A percentile compares a stretch with the other conserved stretches of the same genome.
These are phyloP conservation scores for Pagetopsis macropterus DNA, from an alignment of 2,797 vertebrate species.

Conservation along the genomic window DNA sequence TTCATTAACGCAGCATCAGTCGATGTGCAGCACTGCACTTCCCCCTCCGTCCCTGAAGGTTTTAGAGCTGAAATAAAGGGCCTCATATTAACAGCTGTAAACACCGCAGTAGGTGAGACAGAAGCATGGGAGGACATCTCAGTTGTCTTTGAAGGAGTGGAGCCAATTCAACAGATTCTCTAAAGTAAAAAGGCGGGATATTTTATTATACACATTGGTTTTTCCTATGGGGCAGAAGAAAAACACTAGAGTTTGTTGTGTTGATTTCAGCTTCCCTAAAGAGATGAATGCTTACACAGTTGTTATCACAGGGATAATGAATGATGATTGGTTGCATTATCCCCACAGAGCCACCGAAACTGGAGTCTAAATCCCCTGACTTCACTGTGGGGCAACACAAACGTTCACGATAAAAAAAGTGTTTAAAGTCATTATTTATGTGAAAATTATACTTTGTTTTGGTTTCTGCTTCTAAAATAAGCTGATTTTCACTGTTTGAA, in stretches of 20 bases:
- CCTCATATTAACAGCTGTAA: slow-evolving; percentile 24
- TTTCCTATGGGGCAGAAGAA: slow-evolving; percentile 17
- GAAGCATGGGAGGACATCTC: slow-evolving; percentile 11
- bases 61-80: slow-evolving; percentile 7
- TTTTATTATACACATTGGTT: not conserved
- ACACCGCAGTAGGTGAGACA: slow-evolving; percentile 33
- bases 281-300: slow-evolving; percentile 26
- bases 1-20: slow-evolving; percentile 51
- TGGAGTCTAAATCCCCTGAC: slow-evolving; percentile 3
- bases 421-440: not conserved
- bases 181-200: not conserved
- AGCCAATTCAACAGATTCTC: not conserved
- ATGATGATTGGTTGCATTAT: slow-evolving; percentile 13
- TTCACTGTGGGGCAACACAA: not conserved
- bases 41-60: not conserved
- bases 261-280: slow-evolving; percentile 17
- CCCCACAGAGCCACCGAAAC: slow-evolving; percentile 24
- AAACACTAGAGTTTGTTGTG: not conserved
- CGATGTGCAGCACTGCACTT: not conserved
- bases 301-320: slow-evolving; percentile 31
- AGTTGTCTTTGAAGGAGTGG: not conserved
- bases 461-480: not conserved
- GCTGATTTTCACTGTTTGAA: not conserved
- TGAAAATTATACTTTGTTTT: not conserved
- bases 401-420: not conserved